Conservation (phyloP, 1,140 invertebrate species). For the Stegodyphus mimosarum region DNA sequence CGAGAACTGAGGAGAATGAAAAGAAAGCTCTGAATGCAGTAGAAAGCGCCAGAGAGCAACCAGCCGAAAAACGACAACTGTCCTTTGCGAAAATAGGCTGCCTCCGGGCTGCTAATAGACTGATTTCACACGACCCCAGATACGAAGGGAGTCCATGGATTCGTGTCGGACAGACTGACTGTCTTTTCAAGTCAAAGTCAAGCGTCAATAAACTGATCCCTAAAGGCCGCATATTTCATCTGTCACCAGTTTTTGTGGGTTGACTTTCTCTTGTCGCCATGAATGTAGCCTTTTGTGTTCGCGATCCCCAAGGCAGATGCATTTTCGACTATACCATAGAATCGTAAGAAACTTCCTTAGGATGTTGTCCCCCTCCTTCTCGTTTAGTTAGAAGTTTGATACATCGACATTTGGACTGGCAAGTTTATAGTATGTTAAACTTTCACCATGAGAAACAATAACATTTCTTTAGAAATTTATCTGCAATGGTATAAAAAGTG, state of each 20-base stretch:
- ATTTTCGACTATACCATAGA: constrained; percentile 15
- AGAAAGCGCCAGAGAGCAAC: constrained; percentile 12
- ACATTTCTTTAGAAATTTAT: too few relatives aligned
- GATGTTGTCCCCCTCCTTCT: not conserved
- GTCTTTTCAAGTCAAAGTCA: constrained; percentile 29
- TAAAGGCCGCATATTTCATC: constrained; percentile 48
- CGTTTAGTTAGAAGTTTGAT: too few relatives aligned
- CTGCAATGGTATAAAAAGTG: too few relatives aligned
- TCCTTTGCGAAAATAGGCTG: constrained; percentile 8
- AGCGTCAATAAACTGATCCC: constrained; percentile 35
- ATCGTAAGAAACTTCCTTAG: not conserved
- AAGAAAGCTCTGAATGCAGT: constrained; percentile 18
- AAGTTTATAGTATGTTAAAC: too few relatives aligned
- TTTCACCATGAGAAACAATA: too few relatives aligned
- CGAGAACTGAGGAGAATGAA: not conserved
- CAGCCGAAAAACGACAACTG: constrained; percentile 49
- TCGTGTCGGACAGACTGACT: constrained; percentile 48
- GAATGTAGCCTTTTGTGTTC: not conserved
- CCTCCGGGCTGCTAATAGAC: constrained; percentile 42
- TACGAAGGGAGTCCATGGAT: constrained; percentile 42
- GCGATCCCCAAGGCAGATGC: constrained; percentile 20
- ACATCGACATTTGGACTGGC: too few relatives aligned
- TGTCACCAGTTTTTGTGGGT: constrained; percentile 1
- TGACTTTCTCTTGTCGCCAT: not conserved
- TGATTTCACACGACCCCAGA: constrained; percentile 54